phyloP scores from a whole-genome alignment of 2,888 invertebrate species.

The Apeira syringaria region DNA sequence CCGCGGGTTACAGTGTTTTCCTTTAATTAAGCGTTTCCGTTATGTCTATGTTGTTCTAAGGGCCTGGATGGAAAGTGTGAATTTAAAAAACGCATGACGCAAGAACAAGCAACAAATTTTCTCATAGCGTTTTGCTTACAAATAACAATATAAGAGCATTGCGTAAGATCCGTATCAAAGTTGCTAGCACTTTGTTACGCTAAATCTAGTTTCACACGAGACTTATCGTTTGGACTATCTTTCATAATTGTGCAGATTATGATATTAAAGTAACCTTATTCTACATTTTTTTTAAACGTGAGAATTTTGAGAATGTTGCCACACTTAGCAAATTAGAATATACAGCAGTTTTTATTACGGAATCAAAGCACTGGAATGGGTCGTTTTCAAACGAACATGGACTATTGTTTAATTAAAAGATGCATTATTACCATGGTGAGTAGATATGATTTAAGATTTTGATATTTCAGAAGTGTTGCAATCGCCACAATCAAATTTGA shows the following conservation, averaged over 20 bases:
- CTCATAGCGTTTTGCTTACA: conserved; percentile 3
- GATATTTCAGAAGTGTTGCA: too few species aligned
- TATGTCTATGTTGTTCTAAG: too few species aligned
- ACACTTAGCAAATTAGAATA: conserved; percentile 1
- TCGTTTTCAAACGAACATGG: background rate
- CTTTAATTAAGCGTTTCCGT: too few species aligned
- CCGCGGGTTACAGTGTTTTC: too few species aligned
- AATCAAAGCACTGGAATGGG: background rate
- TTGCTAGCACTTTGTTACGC: conserved; percentile 12
- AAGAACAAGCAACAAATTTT: background rate
- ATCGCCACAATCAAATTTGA: too few species aligned
- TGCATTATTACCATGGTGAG: too few species aligned
- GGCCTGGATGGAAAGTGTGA: too few species aligned
- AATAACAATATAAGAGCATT: conserved; percentile 7
- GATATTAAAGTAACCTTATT: conserved; percentile 21
- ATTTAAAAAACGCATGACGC: conserved; percentile 1
- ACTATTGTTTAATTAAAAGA: too few species aligned
- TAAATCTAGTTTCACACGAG: conserved; percentile 26
- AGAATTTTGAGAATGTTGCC: conserved; percentile 5
- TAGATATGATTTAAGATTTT: too few species aligned
- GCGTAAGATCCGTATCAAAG: conserved; percentile 20
- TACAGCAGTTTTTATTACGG: background rate
- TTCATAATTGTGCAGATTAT: conserved; percentile 12
- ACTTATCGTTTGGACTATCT: conserved; percentile 13
- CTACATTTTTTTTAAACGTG: conserved; percentile 12